Base-by-base conservation (phyloP, 2,113 vertebrate species). In the Nematolebias whitei region DNA sequence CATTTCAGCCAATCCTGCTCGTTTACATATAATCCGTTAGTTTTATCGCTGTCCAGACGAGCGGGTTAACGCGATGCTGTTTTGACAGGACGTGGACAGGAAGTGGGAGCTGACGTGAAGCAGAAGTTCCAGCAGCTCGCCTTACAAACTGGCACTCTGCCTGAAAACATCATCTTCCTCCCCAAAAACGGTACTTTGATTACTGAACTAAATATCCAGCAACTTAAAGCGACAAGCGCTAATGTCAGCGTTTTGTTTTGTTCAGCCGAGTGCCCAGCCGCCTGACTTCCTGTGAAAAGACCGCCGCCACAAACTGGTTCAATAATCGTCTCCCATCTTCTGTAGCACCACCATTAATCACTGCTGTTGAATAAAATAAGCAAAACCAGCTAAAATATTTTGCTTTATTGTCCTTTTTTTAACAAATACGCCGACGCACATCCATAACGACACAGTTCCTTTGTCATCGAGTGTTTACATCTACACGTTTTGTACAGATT, bases 341-440 rank as follows among this genome's bases (percentile, higher is more conserved):
- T 29, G 32, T 29, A 29, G 23, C 9, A 23, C n/a, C n/a, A n/a
- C n/a, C n/a, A n/a, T n/a, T n/a, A n/a, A n/a, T n/a, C n/a, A n/a
- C 15, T 12, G 48, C 18, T 40, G 43, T 22, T 41, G 54, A 89
- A 71, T 68, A 85, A 92, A 91, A 89, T 35, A 85, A 45, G 86
- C 80, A 56, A 29, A 75, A 90, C 93, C 92, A 90, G 89, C 89
- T 94, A 94, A 97, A 98, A 97, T 96, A 96, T 94, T 92, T 94
- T 91, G 93, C 91, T 93, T 96, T 93, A 91, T 92, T 93, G 87
- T 68, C 76, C 32, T 2, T 80, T 80, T 47, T 80, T 89, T 95
- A 95, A 95, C 96, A 99, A 96, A 93, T 94, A 95, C 93, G 91
- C 92, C 80, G 93, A 95, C 95, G 80, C 93, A 98, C 96, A 96